Evolutionary conservation across 2,888 invertebrate genomes (phyloP), one percentile per base, ranked within the genome.

Genomic region (Andrena praecox): DNA sequence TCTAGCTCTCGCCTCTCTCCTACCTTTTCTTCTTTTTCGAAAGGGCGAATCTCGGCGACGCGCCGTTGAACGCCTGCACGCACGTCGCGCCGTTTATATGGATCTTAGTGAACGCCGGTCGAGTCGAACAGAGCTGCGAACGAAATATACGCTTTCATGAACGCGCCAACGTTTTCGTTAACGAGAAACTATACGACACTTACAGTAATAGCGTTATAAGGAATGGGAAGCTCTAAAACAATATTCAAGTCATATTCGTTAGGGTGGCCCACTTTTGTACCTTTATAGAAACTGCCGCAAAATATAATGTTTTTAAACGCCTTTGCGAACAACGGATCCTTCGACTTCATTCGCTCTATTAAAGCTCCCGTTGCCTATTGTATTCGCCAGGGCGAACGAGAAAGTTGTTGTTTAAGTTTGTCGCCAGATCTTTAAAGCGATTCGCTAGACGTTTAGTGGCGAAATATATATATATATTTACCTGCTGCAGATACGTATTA

Each of bases 191-290:
- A 1, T 24, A 70, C 42, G 29, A 68, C 33, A 71, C 16, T 82
- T 85, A 92, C 92, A 68, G n/a, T 89, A 91, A 85, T 94, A 92
- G 6, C 93, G 92, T 35, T 82, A 78, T 94, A 94, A 87, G 92
- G 93, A 35, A 95, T 92, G 0, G 96, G 95, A 20, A 96, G 89
- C 0, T 94, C 93, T 63, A 96, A 94, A 2, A 95, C 94, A 5
- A 96, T 93, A 92, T 96, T 95, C 90, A 96, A 94, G 88, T 96
- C 96, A 85, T 95, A 96, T 88, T 96, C 96, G 81, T 95, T 95
- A 24, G 96, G 95, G 75, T 94, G 94, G 2, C 95, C 94, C 0
- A 96, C 95, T 91, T 95, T 95, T 35, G 96, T 94, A n/a, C 94
- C 94, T 87, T 96, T 96, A 80, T 95, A 96, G 54, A 94, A 96